A percentile compares a stretch with the other conserved stretches of the same genome.
These are phyloP conservation scores for Diaperis boleti DNA, from an alignment of 2,888 invertebrate species.

Conservation along the genomic window DNA sequence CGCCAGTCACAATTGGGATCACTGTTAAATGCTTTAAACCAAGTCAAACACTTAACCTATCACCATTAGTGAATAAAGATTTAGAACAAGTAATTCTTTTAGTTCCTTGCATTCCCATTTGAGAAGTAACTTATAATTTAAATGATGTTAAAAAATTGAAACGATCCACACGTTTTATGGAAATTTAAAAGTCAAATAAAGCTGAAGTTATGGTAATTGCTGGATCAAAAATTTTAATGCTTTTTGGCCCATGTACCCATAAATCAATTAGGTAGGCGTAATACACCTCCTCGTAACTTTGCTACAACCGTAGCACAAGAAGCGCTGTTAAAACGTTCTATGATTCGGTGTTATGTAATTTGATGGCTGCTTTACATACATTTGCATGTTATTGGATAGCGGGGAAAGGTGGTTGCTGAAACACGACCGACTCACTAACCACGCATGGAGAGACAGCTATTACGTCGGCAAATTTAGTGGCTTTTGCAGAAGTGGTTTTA, in stretches of 20 bases:
- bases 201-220: too few relatives aligned
- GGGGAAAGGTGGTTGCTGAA: constrained; percentile 51
- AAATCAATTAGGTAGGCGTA: constrained; percentile 55
- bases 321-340: constrained; percentile 53
- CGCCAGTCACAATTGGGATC: too few relatives aligned
- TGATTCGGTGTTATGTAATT: constrained; percentile 63
- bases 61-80: too few relatives aligned
- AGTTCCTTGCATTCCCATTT: too few relatives aligned
- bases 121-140: too few relatives aligned
- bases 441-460: constrained; percentile 55
- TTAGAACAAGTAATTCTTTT: constrained; percentile 10
- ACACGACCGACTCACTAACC: constrained; percentile 47
- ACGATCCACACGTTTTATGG: too few relatives aligned
- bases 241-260: constrained; percentile 44
- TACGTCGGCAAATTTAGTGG: constrained; percentile 55
- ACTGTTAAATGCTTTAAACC: too few relatives aligned
- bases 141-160: too few relatives aligned
- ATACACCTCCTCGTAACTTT: constrained; percentile 49
- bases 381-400: constrained; percentile 64
- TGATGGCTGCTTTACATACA: constrained; percentile 64
- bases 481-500: constrained; percentile 54
- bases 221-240: background rate
- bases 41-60: too few relatives aligned
- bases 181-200: too few relatives aligned
- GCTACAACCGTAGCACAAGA: constrained; percentile 44